Conservation (phyloP, 2,797 vertebrate species). For the Coranthus polyacanthus region DNA sequence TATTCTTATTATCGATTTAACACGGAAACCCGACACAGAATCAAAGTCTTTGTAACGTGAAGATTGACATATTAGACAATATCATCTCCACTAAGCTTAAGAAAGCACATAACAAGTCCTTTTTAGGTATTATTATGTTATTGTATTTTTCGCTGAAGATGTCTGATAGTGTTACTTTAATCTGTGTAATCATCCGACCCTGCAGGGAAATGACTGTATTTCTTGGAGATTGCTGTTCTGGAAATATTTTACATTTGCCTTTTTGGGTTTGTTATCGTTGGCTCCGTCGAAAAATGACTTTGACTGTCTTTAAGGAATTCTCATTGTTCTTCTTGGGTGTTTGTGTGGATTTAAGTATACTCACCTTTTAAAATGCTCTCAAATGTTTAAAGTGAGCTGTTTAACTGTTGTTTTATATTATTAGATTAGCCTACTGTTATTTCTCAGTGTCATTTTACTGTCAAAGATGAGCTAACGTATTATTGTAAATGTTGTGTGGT, state of each 20-base stretch:
- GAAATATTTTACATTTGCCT: slow-evolving; percentile 57
- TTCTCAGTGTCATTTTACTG: too few species aligned
- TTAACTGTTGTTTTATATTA: too few species aligned
- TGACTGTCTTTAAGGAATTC: too few species aligned
- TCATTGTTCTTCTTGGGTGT: not conserved
- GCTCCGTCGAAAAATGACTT: not conserved
- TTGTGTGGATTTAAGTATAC: slow-evolving; percentile 3
- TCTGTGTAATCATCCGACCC: slow-evolving; percentile 44
- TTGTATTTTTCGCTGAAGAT: slow-evolving; percentile 49
- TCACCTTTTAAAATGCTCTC: too few species aligned
- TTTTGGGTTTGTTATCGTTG: slow-evolving; percentile 39
- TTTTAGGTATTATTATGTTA: slow-evolving; percentile 59
- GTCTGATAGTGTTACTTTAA: slow-evolving; percentile 51
- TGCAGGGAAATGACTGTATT: slow-evolving; percentile 35
- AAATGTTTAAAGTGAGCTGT: too few species aligned
- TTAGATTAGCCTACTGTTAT: too few species aligned
- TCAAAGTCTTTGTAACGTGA: slow-evolving; percentile 66
- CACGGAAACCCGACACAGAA: slow-evolving; percentile 72
- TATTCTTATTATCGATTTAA: slow-evolving; percentile 65
- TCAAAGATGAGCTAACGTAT: too few species aligned
- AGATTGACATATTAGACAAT: slow-evolving; percentile 53
- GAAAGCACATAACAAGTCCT: slow-evolving; percentile 44
- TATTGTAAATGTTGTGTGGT: too few species aligned
- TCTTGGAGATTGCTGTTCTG: slow-evolving; percentile 45
- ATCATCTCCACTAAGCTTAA: slow-evolving; percentile 40